Evolutionary conservation across 2,113 vertebrate species (phyloP), one percentile per base, ranked within the genome.

Genomic region (Orcinus orca): DNA sequence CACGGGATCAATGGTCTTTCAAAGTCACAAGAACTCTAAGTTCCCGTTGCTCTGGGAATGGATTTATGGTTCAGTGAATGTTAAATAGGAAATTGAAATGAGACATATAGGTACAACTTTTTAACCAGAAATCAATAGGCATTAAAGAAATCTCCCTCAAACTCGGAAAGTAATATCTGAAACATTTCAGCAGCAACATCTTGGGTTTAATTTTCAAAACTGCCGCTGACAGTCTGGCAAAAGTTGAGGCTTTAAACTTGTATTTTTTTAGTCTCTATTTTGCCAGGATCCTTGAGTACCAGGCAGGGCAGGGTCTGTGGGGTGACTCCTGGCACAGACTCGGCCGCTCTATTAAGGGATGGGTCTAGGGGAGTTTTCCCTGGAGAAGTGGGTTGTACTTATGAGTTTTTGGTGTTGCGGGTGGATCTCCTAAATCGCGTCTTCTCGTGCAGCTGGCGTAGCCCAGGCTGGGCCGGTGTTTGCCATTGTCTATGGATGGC

Each of bases 31-130:
- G 84, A 95, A 95, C 88, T 67, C 7, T 6, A 9, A 97, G 93
- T 97, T 96, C 90, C 77, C 82, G 8, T 6, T 65, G 62, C 97
- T 76, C 47, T 94, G 95, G 96, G 70, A 90, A 25, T 88, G 94
- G 62, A 92, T 41, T 96, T 97, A 96, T 97, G 95, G 95, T 82
- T 97, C 90, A 76, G 94, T 88, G 93, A 79, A 86, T 98, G 98
- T 98, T 98, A 98, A 97, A 97, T 60, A 96, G 97, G 91, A 93
- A 95, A 96, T 98, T 97, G 97, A 98, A 98, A 96, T 95, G 94
- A 97, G 95, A 93, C 96, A 74, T 44, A 44, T 4, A 97, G 92
- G 94, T 96, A 93, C 80, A 95, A 97, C 95, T 97, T 97, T 98
- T 95, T 96, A 97, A 65, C 67, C 68, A 74, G 74, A 94, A 79